Evolutionary conservation across 2,797 vertebrate genomes (phyloP), one percentile per base, ranked within the genome.

Genomic region (Ctenopoma kingsleyae): DNA sequence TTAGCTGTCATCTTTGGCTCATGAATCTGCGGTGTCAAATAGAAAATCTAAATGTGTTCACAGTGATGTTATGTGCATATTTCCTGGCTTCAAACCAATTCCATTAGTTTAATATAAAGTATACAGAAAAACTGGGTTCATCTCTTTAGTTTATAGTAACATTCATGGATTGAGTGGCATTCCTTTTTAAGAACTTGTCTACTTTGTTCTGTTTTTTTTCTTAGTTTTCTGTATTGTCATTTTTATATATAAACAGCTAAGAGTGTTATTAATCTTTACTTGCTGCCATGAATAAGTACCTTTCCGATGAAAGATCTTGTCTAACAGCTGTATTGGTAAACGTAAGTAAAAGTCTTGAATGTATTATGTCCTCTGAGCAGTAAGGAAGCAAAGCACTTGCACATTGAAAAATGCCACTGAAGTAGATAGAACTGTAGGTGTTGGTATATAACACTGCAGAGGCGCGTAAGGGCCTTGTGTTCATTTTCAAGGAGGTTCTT

Each of bases 361-460:
- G 95, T 96, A 95, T 92, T 93, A 93, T 74, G 74, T 87, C 82
- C 86, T 92, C 87, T 58, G 62, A 83, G 72, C 74, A 93, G 94
- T 93, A 94, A 91, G 87, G 89, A 91, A 94, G 92, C 90, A 93
- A 94, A 95, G 95, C 95, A 95, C 96, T 96, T 91, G 94, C 92
- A 88, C 94, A 94, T 62, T 76, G 55, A 84, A 77, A 65, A 75
- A 76, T 71, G 72, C 76, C 87, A 81, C 80, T 85, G 48, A 80
- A 76, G 75, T 80, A 82, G 52, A 80, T 48, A 72, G 53, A 91
- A 95, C 94, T 94, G 94, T 94, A 92, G 87, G 62, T 71, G 70
- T 76, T 49, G 38, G 69, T 78, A 72, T 71, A 46, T 64, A 56
- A 58, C 72, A 70, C 80, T 74, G 73, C 85, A 80, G 74, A 78